Evolutionary conservation across 2,888 invertebrate genomes (phyloP).

Genomic region (Macrosiphum euphorbiae): DNA sequence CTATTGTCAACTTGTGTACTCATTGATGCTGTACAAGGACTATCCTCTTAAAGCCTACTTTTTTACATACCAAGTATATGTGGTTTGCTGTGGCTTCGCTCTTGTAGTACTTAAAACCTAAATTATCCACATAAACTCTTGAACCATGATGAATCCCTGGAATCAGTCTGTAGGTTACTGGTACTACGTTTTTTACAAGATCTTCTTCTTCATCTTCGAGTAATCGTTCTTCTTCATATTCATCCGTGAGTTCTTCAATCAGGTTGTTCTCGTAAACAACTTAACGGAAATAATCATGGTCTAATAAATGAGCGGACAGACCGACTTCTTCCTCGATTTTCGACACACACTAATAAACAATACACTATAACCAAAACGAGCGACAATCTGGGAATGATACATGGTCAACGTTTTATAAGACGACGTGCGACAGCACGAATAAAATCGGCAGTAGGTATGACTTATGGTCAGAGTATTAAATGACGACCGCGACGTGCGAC

Average conservation of each 20-base stretch:
- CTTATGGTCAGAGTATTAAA: no score
- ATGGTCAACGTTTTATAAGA: no score
- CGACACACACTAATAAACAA: no score
- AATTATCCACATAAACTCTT: not conserved
- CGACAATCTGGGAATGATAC: no score
- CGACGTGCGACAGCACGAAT: no score
- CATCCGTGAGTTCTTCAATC: not conserved
- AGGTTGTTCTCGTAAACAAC: not conserved
- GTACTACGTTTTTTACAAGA: not conserved
- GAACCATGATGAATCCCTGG: not conserved
- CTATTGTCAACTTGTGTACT: not conserved
- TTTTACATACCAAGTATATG: not conserved
- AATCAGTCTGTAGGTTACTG: not conserved
- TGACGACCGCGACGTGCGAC: no score
- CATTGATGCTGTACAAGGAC: not conserved
- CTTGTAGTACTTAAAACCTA: conserved; percentile 3
- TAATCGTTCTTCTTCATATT: no score
- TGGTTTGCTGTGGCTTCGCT: not conserved
- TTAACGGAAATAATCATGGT: not conserved
- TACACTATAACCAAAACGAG: no score
- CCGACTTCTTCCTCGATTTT: not conserved
- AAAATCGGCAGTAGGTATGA: no score
- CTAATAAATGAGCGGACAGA: not conserved
- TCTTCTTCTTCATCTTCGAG: not conserved
- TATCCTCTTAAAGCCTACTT: not conserved